A percentile compares a stretch with the other conserved stretches of the same genome.
Evolutionary conservation across 2,797 vertebrate species (phyloP).

Genomic region (Neopelma chrysocephalum): DNA sequence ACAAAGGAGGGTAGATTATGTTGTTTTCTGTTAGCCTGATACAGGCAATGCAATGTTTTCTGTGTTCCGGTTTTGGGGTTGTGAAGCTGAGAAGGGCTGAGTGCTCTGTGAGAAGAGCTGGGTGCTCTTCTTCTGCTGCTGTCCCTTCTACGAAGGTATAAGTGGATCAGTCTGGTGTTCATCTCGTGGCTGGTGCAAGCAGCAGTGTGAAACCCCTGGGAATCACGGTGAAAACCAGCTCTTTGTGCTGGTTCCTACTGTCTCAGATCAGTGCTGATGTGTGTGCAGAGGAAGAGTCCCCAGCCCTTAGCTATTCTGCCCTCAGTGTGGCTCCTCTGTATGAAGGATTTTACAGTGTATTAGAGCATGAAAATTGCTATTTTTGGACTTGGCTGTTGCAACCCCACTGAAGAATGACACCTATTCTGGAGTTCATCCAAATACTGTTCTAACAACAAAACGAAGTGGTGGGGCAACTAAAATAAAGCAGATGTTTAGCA

Average conservation of each 20-base stretch:
- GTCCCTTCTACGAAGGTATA: background rate
- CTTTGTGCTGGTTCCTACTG: background rate
- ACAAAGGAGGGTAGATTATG: background rate
- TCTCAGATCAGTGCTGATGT: background rate
- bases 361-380: background rate
- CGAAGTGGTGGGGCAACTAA: background rate
- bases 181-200: background rate
- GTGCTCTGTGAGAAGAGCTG: background rate
- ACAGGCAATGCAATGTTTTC: background rate
- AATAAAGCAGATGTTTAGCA: constrained; percentile 36
- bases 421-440: background rate
- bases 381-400: background rate
- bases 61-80: background rate
- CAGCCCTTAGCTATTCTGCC: background rate
- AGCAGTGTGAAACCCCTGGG: background rate
- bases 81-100: background rate
- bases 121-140: background rate
- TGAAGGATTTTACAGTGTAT: background rate
- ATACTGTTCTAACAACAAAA: background rate
- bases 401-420: background rate
- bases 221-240: background rate
- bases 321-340: background rate
- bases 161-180: background rate
- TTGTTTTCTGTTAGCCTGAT: background rate
- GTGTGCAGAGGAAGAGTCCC: background rate